Percentiles rank a stretch among this genome's conserved stretches.
phyloP scores from a whole-genome alignment of 2,797 vertebrate genomes.

The Todus mexicanus region DNA sequence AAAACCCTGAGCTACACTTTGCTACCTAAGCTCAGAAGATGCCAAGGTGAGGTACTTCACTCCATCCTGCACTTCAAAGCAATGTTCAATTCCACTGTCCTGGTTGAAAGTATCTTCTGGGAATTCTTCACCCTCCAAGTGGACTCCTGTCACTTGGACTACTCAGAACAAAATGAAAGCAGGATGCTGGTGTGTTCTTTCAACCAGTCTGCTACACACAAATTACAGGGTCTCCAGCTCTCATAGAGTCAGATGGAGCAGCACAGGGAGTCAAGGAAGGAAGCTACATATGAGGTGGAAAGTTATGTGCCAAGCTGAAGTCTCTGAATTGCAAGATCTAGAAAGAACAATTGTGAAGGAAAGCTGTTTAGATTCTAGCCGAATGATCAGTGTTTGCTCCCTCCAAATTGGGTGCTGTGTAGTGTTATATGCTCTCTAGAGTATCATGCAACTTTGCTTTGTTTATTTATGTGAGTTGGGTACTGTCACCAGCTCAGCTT shows the following conservation, averaged over 20 bases:
- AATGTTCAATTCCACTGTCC: neutral
- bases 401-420: neutral
- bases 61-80: neutral
- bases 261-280: neutral
- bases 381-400: neutral
- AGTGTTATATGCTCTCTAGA: neutral
- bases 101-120: neutral
- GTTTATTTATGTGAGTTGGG: neutral
- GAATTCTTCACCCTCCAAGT: neutral
- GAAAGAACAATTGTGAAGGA: neutral
- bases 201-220: neutral
- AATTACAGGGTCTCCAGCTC: neutral
- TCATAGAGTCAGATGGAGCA: neutral
- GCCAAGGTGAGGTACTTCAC: neutral
- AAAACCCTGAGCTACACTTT: neutral
- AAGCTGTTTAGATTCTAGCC: neutral
- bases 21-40: neutral
- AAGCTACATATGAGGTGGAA: fast-evolving
- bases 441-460: neutral
- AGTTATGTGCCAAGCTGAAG: neutral
- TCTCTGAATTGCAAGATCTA: neutral
- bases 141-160: neutral
- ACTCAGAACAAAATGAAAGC: neutral
- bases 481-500: neutral
- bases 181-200: neutral